These are phyloP conservation scores for Adineta ricciae DNA, from an alignment of 2,888 invertebrate genomes.

Conservation along the genomic window DNA sequence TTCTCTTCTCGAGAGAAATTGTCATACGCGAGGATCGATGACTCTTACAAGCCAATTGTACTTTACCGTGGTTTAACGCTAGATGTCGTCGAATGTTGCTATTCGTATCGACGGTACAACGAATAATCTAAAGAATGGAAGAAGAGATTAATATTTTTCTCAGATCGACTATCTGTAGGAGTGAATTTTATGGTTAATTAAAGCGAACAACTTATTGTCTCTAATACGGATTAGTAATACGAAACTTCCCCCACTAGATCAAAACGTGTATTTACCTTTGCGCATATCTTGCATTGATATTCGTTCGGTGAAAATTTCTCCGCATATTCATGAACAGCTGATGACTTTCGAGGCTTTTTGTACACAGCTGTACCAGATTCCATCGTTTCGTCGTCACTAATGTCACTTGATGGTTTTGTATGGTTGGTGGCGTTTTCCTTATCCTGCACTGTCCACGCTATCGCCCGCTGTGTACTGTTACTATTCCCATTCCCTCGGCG, in stretches of 20 bases:
- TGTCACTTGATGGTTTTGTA: too few relatives aligned
- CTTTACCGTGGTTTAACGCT: background rate
- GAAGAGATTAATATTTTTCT: background rate
- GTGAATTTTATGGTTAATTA: too few relatives aligned
- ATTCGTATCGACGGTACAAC: background rate
- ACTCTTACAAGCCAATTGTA: background rate
- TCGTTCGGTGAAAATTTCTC: background rate
- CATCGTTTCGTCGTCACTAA: too few relatives aligned
- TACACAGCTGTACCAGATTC: too few relatives aligned
- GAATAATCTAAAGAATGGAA: background rate
- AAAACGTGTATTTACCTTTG: background rate
- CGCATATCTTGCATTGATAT: background rate
- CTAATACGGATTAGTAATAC: too few relatives aligned
- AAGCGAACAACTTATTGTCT: too few relatives aligned
- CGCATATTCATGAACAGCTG: background rate
- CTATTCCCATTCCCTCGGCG: too few relatives aligned
- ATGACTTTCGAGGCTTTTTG: background rate
- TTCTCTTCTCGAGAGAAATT: background rate
- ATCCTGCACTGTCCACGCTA: too few relatives aligned
- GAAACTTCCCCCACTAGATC: too few relatives aligned
- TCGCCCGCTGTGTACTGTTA: too few relatives aligned
- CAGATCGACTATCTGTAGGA: too few relatives aligned
- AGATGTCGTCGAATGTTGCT: background rate
- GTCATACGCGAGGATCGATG: background rate
- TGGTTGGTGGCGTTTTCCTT: too few relatives aligned